These are phyloP conservation scores for Pelodiscus sinensis DNA, from an alignment of 2,113 vertebrate genomes.

Conservation along the genomic window DNA sequence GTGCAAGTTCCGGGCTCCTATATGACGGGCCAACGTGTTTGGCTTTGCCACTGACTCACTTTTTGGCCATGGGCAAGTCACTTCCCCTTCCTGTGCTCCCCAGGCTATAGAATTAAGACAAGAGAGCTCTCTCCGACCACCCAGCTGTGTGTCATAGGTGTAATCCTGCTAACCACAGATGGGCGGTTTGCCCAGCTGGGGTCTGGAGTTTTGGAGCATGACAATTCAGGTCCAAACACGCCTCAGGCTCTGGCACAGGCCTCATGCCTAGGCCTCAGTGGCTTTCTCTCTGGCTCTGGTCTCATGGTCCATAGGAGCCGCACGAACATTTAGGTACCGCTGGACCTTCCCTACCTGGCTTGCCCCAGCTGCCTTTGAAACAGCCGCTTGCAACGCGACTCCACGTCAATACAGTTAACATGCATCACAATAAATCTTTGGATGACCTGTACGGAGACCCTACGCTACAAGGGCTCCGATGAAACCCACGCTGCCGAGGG, in stretches of 20 bases:
- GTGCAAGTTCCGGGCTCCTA: background rate
- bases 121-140: background rate
- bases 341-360: background rate
- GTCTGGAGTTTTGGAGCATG: background rate
- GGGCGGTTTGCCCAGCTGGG: background rate
- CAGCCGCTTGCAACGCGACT: background rate
- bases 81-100: background rate
- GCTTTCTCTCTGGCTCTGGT: background rate
- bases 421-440: background rate
- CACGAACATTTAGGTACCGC: conserved; percentile 9
- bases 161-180: background rate
- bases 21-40: background rate
- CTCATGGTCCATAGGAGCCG: background rate
- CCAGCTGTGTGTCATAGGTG: background rate
- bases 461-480: background rate
- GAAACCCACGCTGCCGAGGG: conserved; percentile 1
- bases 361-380: background rate
- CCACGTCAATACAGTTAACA: conserved; percentile 20
- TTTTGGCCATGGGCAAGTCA: background rate
- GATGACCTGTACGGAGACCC: conserved; percentile 11
- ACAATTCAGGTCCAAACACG: background rate
- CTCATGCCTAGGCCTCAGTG: background rate
- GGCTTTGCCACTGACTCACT: background rate
- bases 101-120: background rate
- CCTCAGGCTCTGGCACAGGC: too few species aligned